phyloP scores from a whole-genome alignment of 2,888 invertebrate genomes.

The Thymelicus lineola region DNA sequence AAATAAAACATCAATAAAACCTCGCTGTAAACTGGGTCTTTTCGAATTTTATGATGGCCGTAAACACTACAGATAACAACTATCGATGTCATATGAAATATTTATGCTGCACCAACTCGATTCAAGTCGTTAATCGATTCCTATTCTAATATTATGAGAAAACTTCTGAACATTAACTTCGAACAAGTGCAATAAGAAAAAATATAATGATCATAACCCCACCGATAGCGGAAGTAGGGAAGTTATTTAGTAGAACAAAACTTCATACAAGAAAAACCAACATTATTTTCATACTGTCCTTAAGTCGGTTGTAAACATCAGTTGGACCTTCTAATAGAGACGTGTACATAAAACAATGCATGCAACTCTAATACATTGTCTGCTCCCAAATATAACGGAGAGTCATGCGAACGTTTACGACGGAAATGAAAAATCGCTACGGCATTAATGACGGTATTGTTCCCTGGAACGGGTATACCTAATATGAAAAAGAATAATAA shows the following conservation, averaged over 20 bases:
- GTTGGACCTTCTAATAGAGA: conserved; percentile 11
- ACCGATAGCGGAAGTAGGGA: not conserved
- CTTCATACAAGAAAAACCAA: not conserved
- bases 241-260: not conserved
- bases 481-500: conserved; percentile 63
- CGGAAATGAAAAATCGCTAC: conserved; percentile 70
- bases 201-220: not conserved
- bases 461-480: conserved; percentile 57
- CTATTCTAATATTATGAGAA: conserved; percentile 28
- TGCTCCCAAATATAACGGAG: conserved; percentile 57
- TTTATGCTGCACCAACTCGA: conserved; percentile 66
- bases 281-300: not conserved
- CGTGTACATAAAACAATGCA: conserved; percentile 44
- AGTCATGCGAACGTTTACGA: conserved; percentile 61
- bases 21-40: conserved; percentile 52
- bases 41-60: conserved; percentile 66
- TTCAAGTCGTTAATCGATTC: conserved; percentile 59
- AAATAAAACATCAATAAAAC: conserved; percentile 54
- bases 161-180: conserved; percentile 18
- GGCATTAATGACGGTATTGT: conserved; percentile 72
- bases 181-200: conserved; percentile 3
- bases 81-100: conserved; percentile 71
- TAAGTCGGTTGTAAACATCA: conserved; percentile 3
- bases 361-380: conserved; percentile 54
- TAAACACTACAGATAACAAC: conserved; percentile 68